A percentile compares a stretch with the other conserved stretches of the same genome.
These are phyloP conservation scores for Vicugna pacos DNA, from an alignment of 2,113 vertebrate species.

Conservation along the genomic window DNA sequence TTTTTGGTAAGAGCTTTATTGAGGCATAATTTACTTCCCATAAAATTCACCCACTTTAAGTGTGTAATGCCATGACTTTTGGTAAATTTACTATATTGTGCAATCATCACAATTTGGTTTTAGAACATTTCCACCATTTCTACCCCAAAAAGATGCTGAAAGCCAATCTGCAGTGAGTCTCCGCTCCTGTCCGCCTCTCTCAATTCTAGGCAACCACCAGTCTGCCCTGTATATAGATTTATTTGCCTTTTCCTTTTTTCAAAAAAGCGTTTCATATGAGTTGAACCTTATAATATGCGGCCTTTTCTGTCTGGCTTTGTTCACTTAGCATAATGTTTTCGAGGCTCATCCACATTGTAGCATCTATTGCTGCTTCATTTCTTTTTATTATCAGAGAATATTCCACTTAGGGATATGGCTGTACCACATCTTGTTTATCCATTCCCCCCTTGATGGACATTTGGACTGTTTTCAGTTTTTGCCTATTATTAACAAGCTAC, in stretches of 20 bases:
- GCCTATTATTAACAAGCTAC: neutral
- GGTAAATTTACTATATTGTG: neutral
- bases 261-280: neutral
- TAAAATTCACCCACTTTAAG: neutral
- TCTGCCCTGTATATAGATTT: neutral
- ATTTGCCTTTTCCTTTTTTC: neutral
- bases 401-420: too few relatives aligned
- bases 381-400: neutral
- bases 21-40: neutral
- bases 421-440: fast-evolving
- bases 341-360: neutral
- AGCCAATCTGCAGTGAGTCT: neutral
- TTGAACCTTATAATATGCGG: neutral
- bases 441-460: fast-evolving
- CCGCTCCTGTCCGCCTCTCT: too few relatives aligned
- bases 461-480: neutral
- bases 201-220: neutral
- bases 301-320: neutral
- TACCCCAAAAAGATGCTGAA: fast-evolving
- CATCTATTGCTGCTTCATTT: neutral
- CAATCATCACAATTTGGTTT: neutral
- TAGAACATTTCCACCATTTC: neutral
- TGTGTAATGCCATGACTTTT: neutral
- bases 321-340: neutral
- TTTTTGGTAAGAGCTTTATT: neutral